Conservation (phyloP, 1,140 invertebrate species). For the Lithobius niger region DNA sequence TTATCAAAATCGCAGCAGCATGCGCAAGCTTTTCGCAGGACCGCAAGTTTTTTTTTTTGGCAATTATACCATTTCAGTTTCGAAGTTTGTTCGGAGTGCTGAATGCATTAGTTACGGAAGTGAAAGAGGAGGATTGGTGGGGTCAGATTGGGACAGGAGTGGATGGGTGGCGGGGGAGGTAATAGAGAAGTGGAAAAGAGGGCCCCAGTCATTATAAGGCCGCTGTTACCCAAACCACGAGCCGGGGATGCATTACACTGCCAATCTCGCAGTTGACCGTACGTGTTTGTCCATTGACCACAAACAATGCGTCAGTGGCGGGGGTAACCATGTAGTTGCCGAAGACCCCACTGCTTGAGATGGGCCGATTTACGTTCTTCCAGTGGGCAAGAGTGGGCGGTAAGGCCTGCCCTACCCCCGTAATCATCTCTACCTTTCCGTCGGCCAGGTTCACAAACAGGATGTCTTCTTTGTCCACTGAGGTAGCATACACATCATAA, state of each 20-base stretch:
- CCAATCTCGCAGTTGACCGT: constrained; percentile 66
- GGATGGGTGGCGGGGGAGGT: background rate
- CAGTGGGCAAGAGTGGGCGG: constrained; percentile 43
- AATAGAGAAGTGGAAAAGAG: background rate
- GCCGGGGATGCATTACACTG: constrained; percentile 46
- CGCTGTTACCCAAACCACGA: constrained; percentile 47
- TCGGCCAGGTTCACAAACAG: constrained; percentile 57
- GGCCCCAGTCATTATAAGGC: constrained; percentile 17
- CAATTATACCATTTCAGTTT: too few relatives aligned
- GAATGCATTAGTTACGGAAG: too few relatives aligned
- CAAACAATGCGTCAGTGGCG: constrained; percentile 53
- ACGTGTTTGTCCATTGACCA: constrained; percentile 54
- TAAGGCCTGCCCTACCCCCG: constrained; percentile 51
- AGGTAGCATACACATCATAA: constrained; percentile 60
- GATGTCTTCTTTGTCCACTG: constrained; percentile 57
- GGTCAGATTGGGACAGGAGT: too few relatives aligned
- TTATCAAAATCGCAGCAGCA: too few relatives aligned
- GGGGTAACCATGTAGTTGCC: constrained; percentile 61
- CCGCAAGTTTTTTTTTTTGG: too few relatives aligned
- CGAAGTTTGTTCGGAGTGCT: too few relatives aligned
- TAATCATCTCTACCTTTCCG: constrained; percentile 69
- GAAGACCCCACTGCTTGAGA: constrained; percentile 54
- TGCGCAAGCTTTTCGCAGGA: too few relatives aligned
- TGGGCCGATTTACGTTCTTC: constrained; percentile 50
- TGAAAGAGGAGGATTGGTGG: too few relatives aligned